Evolutionary conservation across 2,888 invertebrate species (phyloP), one percentile per base, ranked within the genome.

Genomic region (Priapulus caudatus): DNA sequence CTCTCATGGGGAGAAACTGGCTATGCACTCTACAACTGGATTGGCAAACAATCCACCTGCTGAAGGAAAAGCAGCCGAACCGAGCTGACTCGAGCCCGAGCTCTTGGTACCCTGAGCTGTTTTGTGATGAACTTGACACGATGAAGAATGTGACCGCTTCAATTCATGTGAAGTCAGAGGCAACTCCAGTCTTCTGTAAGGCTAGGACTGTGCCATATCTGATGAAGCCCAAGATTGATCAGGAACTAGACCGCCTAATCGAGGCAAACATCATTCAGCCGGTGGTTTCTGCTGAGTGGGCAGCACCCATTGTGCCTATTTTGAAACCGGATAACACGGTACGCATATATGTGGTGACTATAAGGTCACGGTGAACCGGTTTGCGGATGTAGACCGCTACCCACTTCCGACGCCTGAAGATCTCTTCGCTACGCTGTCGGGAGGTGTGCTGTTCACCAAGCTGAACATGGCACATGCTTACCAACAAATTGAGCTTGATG

Each of bases 301-400:
- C 58, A 1, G 57, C 62, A 20, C 62, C 61, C 1, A 57, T 61
- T 20, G 59, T 62, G 1, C 56, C 58, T 22, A 58, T 63, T 4
- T 46, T 54, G 1, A 62, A 63, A 51, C 45, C 56, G 20, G 51
- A 56, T 45, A 55, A 57, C 5, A 33, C 51, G n/a, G 58, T 19
- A 22, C 46, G 63, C 20, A n/a, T n/a, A 53, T 60, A n/a, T 62
- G 58, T 51, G 58, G 60, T 2, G 60, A 64, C 52, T 61, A 55
- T 43, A 59, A 60, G 15, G 59, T 59, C 1, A 59, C 61, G 0
- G 48, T 63, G 1, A 62, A 63, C 50, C 46, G 23, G 20, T 21
- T 22, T 2, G 20, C 50, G 4, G 50, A 47, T 20, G 5, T 48
- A 10, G 55, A 61, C 19, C 49, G 47, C n/a, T 52, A 59, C 50